phyloP scores from a whole-genome alignment of 1,140 invertebrate species.

The Melipona quadrifasciata region DNA sequence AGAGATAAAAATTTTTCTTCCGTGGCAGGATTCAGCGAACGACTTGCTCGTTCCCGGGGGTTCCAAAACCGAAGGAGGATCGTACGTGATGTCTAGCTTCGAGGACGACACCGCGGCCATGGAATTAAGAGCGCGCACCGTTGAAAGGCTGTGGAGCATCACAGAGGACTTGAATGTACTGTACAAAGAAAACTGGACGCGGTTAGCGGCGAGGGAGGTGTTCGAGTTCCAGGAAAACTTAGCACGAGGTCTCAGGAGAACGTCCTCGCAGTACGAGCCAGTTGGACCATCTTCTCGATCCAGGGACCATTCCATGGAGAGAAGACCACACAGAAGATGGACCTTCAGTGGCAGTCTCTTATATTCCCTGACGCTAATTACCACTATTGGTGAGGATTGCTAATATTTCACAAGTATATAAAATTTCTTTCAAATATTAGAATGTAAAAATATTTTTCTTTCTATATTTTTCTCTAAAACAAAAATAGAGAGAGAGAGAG shows the following conservation, averaged over 20 bases:
- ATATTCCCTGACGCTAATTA: constrained; percentile 97
- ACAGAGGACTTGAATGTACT: constrained; percentile 96
- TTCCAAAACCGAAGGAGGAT: constrained; percentile 70
- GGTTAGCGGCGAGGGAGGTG: constrained; percentile 90
- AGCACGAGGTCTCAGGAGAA: constrained; percentile 76
- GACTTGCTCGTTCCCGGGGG: constrained; percentile 68
- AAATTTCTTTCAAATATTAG: too few relatives aligned
- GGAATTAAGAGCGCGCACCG: constrained; percentile 83
- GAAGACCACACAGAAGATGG: constrained; percentile 88
- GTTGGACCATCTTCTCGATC: constrained; percentile 71
- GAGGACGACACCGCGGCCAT: constrained; percentile 73
- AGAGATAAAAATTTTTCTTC: not conserved
- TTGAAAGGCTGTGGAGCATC: constrained; percentile 94
- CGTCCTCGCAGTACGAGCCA: constrained; percentile 77
- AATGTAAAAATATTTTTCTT: too few relatives aligned
- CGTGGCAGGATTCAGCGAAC: constrained; percentile 67
- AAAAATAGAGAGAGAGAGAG: too few relatives aligned
- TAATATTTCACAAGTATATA: not conserved
- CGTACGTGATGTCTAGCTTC: constrained; percentile 53
- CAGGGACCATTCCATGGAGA: constrained; percentile 71
- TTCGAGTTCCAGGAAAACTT: constrained; percentile 90
- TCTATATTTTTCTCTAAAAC: too few relatives aligned
- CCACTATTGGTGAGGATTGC: constrained; percentile 91
- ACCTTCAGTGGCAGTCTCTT: constrained; percentile 95
- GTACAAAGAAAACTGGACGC: constrained; percentile 97